Evolutionary conservation across 2,797 vertebrate genomes (phyloP).

Genomic region (Pseudomugil tenellus): DNA sequence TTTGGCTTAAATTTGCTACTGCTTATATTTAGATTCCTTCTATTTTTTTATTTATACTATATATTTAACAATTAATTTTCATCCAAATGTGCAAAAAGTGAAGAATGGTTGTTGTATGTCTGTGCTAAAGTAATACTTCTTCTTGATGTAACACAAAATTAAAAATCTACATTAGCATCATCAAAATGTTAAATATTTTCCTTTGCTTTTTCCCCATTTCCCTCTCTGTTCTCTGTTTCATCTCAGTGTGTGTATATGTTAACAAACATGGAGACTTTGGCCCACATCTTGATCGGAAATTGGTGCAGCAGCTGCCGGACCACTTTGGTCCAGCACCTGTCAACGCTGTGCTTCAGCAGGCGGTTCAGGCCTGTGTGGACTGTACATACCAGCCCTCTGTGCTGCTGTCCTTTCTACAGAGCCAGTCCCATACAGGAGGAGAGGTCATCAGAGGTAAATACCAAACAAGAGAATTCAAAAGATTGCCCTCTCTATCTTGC

Average conservation of each 20-base stretch:
- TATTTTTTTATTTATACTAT: too few relatives aligned
- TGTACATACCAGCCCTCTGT: conserved; percentile 90
- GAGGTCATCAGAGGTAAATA: conserved; percentile 92
- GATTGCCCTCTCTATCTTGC: too few relatives aligned
- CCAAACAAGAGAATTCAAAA: background rate
- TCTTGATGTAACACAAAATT: background rate
- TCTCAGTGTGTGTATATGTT: conserved; percentile 93
- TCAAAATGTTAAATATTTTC: background rate
- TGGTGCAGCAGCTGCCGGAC: conserved; percentile 92
- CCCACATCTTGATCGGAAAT: conserved; percentile 90
- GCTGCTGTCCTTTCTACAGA: conserved; percentile 92
- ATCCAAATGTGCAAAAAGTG: background rate
- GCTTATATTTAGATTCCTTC: too few relatives aligned
- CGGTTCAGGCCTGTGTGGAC: conserved; percentile 94
- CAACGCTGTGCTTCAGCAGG: conserved; percentile 91
- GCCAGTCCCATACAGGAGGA: conserved; percentile 90
- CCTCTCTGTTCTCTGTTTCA: conserved; percentile 18
- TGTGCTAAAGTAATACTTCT: background rate
- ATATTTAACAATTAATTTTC: background rate
- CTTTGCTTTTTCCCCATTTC: background rate
- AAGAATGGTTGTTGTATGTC: background rate
- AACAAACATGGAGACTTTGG: conserved; percentile 95
- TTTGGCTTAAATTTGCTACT: background rate
- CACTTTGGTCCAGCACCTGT: conserved; percentile 96
- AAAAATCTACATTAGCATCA: background rate